Evolutionary conservation across 1,140 invertebrate species (phyloP), one percentile per base, ranked within the genome.

Genomic region (Ganaspis sp.): DNA sequence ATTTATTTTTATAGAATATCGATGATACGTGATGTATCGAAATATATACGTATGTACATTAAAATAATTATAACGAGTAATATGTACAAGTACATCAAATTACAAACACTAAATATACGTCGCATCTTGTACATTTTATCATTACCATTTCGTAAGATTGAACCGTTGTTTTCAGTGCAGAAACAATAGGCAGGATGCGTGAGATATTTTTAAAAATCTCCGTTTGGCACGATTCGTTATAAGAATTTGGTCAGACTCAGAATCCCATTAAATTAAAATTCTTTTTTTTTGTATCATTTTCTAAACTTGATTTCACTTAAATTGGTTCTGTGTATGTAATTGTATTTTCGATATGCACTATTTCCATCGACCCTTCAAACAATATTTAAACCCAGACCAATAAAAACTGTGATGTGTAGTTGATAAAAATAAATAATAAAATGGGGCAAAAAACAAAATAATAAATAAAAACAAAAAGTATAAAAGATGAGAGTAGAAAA

Each of bases 1-100:
- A 70, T 76, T 80, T 72, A 49, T 72, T 75, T 77, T 77, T 64
- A 80, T 80, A 80, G 75, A 80, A 75, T 77, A 84, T 77, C 79
- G 80, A 76, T 80, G 83, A 83, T 83, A 81, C 83, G 79, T 78
- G 76, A 81, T 72, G 79, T 83, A 83, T 73, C 80, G 80, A 83
- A 84, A 82, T 84, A 81, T 84, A 83, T 88, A 87, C 87, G 85
- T 87, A 90, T 90, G 86, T 90, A 89, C 89, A 89, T 89, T 88
- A 85, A 88, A 84, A 86, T 88, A 87, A 84, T 88, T 85, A 87
- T 88, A 89, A 90, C 86, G 85, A 87, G 81, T 85, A 89, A 83
- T 91, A 90, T 91, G 86, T 91, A 89, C 87, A 89, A 87, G 77
- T 89, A 91, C 88, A 90, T 84, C 81, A 82, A 90, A 89, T 89